Conservation (phyloP, 2,797 vertebrate species). For the Cuculus canorus region DNA sequence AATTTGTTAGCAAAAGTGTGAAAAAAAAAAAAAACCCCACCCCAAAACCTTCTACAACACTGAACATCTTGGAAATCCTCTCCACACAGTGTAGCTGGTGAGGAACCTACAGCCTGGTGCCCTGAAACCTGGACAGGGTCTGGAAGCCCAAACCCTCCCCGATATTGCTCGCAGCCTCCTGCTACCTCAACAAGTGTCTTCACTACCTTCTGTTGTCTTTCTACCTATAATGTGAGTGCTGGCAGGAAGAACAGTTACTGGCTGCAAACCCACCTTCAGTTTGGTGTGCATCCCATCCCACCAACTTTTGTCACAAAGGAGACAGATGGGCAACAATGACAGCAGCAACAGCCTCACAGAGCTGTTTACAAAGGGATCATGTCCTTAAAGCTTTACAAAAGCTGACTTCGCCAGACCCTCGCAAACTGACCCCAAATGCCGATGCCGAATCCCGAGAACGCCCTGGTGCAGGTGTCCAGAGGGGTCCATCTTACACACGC, state of each 20-base stretch:
- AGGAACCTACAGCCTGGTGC: not conserved
- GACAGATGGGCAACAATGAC: not conserved
- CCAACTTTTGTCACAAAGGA: not conserved
- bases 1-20: not conserved
- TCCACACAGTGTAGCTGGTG: not conserved
- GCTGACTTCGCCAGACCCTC: not conserved
- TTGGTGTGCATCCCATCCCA: not conserved
- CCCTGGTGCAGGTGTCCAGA: not conserved
- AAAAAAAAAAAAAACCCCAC: too few species aligned
- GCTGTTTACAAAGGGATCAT: not conserved
- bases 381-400: not conserved
- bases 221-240: not conserved
- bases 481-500: not conserved
- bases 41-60: not conserved
- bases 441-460: accelerated
- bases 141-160: not conserved
- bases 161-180: not conserved
- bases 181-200: not conserved
- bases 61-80: not conserved
- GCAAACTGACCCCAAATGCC: not conserved
- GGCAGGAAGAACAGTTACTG: not conserved
- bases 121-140: not conserved
- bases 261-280: not conserved
- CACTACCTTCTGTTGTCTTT: not conserved
- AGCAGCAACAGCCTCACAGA: not conserved